Conservation (phyloP, 2,797 vertebrate species). For the Melanotaenia pygmaea region DNA sequence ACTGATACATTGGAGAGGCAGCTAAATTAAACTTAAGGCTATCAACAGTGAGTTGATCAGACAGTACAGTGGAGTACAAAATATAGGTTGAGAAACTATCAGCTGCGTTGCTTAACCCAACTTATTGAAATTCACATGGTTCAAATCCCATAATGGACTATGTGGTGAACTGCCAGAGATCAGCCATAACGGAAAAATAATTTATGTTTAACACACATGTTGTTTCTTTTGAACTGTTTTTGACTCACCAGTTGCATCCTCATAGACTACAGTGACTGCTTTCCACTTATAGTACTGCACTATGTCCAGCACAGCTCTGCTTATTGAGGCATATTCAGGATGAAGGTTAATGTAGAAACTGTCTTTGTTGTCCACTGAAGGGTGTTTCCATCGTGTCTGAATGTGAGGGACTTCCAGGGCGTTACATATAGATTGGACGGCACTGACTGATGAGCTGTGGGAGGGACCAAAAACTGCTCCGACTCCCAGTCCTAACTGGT, state of each 20-base stretch:
- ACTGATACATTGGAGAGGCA: too few species aligned
- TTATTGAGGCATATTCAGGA: slow-evolving; percentile 95
- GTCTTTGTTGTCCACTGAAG: slow-evolving; percentile 93
- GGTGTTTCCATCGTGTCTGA: slow-evolving; percentile 98
- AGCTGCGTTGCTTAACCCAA: too few species aligned
- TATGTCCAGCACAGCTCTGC: slow-evolving; percentile 92
- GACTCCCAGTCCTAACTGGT: slow-evolving; percentile 95
- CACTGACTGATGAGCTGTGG: slow-evolving; percentile 95
- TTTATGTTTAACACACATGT: too few species aligned
- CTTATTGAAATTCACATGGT: too few species aligned
- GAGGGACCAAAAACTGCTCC: slow-evolving; percentile 95
- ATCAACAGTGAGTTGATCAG: too few species aligned
- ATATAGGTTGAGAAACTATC: too few species aligned
- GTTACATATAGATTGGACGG: slow-evolving; percentile 97
- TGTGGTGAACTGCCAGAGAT: too few species aligned
- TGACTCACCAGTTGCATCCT: slow-evolving; percentile 93
- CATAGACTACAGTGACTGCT: slow-evolving; percentile 94
- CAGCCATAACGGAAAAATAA: background rate
- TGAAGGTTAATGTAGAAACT: slow-evolving; percentile 97
- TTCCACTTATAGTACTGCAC: slow-evolving; percentile 98
- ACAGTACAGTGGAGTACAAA: too few species aligned
- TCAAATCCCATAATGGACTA: too few species aligned
- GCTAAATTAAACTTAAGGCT: too few species aligned
- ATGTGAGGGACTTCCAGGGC: slow-evolving; percentile 98
- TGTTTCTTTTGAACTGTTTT: background rate